These are phyloP conservation scores for Pseudanteris insignis DNA, from an alignment of 2,888 invertebrate species.

Conservation along the genomic window DNA sequence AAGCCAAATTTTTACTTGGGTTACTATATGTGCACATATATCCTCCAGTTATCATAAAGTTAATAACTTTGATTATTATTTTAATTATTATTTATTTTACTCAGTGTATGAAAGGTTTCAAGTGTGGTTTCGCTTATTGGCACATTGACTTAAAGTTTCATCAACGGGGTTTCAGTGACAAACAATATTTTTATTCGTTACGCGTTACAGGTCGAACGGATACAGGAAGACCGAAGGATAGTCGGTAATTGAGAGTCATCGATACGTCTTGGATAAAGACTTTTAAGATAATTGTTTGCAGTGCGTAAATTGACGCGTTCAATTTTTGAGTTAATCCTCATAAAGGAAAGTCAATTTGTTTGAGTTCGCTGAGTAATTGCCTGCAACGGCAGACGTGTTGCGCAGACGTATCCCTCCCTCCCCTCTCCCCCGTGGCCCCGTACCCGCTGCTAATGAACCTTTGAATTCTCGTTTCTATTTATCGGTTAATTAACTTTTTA, in stretches of 20 bases:
- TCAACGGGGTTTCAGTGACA: too few relatives aligned
- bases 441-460: constrained; percentile 38
- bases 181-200: too few relatives aligned
- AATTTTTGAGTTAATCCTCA: constrained; percentile 35
- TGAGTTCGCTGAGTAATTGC: constrained; percentile 43
- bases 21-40: too few relatives aligned
- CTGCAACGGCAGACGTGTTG: constrained; percentile 11
- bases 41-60: too few relatives aligned
- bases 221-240: too few relatives aligned
- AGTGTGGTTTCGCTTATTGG: too few relatives aligned
- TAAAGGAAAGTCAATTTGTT: constrained; percentile 41
- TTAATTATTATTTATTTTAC: too few relatives aligned
- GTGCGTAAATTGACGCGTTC: constrained; percentile 34
- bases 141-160: too few relatives aligned
- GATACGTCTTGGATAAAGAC: constrained; percentile 31
- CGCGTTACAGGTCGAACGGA: too few relatives aligned
- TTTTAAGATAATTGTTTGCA: constrained; percentile 35
- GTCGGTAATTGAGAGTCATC: constrained; percentile 24
- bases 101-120: too few relatives aligned
- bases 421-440: neutral
- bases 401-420: constrained; percentile 1
- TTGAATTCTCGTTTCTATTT: constrained; percentile 45
- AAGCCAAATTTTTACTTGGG: too few relatives aligned
- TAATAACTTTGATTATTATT: too few relatives aligned
- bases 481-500: constrained; percentile 51